Evolutionary conservation across 2,113 vertebrate species (phyloP).

Genomic region (Vireo altiloquus): DNA sequence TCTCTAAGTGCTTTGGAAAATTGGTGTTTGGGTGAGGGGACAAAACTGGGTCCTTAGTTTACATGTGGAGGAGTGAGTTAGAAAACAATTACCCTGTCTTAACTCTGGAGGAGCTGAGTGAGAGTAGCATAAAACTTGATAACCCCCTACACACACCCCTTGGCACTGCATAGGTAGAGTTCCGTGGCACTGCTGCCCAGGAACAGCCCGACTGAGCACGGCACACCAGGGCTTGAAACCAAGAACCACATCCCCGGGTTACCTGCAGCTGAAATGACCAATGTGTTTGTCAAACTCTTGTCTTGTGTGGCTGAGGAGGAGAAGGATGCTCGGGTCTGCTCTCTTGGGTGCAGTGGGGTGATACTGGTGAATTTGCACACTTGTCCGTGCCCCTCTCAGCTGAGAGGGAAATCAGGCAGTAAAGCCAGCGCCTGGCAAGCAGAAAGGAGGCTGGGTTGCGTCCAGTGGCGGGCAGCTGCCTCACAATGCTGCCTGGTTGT

Average conservation of each 20-base stretch:
- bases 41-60: neutral
- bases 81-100: neutral
- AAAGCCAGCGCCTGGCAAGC: neutral
- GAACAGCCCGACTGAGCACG: neutral
- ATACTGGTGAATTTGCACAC: neutral
- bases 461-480: neutral
- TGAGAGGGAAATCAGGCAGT: neutral
- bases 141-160: accelerated
- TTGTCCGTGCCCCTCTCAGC: neutral
- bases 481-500: accelerated
- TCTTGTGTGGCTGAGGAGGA: neutral
- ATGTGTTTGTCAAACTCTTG: neutral
- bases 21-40: neutral
- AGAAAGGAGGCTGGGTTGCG: neutral
- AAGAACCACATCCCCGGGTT: accelerated
- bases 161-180: neutral
- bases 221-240: neutral
- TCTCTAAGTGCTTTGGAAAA: neutral
- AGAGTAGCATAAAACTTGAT: neutral
- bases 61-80: neutral
- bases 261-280: neutral
- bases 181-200: neutral
- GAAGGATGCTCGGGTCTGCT: neutral
- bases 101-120: neutral
- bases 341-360: neutral